These are phyloP conservation scores for Anguilla japonica DNA, from an alignment of 2,113 vertebrate genomes.

Conservation along the genomic window DNA sequence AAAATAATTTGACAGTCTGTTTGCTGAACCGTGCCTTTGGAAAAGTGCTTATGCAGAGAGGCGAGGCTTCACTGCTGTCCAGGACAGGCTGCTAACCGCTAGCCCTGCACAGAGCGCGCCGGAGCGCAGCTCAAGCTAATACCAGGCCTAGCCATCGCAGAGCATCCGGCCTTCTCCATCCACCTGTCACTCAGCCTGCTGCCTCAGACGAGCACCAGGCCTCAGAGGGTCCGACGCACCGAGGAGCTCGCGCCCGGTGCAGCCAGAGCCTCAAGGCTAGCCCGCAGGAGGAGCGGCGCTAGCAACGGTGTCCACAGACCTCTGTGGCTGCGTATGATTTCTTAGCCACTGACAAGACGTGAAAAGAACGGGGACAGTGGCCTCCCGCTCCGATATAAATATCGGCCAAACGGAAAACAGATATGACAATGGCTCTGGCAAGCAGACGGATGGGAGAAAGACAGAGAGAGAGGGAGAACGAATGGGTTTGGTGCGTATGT, in stretches of 20 bases:
- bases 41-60: slow-evolving; percentile 18
- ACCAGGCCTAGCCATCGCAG: neutral
- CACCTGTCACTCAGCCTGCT: neutral
- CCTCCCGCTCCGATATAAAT: neutral
- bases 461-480: neutral
- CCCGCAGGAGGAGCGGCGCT: neutral
- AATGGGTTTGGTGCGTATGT: too few species aligned
- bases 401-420: neutral
- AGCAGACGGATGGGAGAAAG: neutral
- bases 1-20: slow-evolving; percentile 31
- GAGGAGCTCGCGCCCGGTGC: neutral
- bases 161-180: neutral
- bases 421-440: neutral
- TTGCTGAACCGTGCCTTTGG: slow-evolving; percentile 40
- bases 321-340: neutral
- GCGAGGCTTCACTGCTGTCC: neutral
- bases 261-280: neutral
- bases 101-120: neutral
- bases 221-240: neutral
- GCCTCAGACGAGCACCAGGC: neutral
- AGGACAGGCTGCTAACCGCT: neutral
- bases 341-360: neutral
- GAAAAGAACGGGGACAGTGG: neutral
- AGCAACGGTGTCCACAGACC: neutral
- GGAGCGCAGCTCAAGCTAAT: neutral